Conservation (phyloP, 1,140 invertebrate genomes). For the Polyergus mexicanus region DNA sequence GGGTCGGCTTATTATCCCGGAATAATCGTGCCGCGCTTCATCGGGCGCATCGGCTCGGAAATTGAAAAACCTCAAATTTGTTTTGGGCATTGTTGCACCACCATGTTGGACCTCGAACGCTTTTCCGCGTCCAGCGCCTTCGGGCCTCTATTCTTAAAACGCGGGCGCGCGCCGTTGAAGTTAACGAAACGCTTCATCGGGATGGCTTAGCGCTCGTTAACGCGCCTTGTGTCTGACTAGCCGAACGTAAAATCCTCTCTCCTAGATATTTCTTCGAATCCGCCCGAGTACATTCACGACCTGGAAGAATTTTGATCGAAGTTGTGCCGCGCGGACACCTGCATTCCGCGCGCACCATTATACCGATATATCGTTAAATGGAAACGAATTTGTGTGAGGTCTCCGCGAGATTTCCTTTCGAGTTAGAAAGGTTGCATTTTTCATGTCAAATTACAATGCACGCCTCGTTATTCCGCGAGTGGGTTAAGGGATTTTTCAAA, state of each 20-base stretch:
- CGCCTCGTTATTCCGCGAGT: background rate
- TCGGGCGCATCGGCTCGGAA: constrained; percentile 62
- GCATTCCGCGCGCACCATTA: background rate
- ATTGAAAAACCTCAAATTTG: constrained; percentile 53
- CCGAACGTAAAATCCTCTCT: constrained; percentile 50
- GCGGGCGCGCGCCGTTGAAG: constrained; percentile 12
- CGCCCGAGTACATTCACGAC: background rate
- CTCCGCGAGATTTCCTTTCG: background rate
- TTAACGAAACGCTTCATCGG: constrained; percentile 29
- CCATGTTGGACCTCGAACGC: background rate
- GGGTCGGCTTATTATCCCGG: constrained; percentile 67
- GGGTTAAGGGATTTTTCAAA: constrained; percentile 30
- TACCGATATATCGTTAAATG: background rate
- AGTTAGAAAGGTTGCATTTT: constrained; percentile 21
- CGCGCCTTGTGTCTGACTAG: constrained; percentile 34
- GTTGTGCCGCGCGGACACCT: background rate
- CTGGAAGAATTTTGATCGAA: background rate
- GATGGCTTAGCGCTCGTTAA: constrained; percentile 43
- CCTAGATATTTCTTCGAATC: background rate
- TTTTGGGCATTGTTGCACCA: constrained; percentile 37
- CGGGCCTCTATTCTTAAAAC: constrained; percentile 11
- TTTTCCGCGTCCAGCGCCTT: constrained; percentile 23
- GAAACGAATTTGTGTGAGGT: background rate
- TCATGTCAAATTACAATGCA: constrained; percentile 9
- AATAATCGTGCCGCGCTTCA: constrained; percentile 67